A percentile compares a stretch with the other conserved stretches of the same genome.
Conservation (phyloP, 2,797 vertebrate genomes). For the Anguilla pacifica region DNA sequence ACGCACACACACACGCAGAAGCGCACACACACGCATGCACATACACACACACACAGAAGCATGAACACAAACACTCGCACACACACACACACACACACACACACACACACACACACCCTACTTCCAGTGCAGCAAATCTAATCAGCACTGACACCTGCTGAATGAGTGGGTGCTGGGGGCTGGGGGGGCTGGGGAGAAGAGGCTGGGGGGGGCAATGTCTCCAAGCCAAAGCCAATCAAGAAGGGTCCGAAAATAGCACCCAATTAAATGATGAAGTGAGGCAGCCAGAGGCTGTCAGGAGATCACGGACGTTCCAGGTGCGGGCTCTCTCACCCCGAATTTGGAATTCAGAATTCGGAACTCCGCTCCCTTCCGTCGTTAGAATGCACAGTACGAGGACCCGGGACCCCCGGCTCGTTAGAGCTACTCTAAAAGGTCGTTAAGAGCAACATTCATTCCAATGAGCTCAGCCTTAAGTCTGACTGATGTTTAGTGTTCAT, state of each 20-base stretch:
- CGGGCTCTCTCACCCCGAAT: neutral
- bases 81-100: neutral
- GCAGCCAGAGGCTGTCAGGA: neutral
- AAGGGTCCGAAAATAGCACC: neutral
- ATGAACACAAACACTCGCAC: too few relatives aligned
- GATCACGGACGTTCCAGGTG: neutral
- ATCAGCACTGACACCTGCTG: neutral
- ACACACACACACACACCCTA: neutral
- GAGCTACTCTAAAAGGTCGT: neutral
- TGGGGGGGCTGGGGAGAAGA: neutral
- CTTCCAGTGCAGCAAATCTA: neutral
- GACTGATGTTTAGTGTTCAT: too few relatives aligned
- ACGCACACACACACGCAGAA: too few relatives aligned
- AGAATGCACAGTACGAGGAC: neutral
- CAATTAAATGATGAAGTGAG: slow-evolving; percentile 10
- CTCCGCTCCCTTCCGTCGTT: neutral
- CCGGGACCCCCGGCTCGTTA: neutral
- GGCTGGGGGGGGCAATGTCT: neutral
- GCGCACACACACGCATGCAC: too few relatives aligned
- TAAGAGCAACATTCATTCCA: neutral
- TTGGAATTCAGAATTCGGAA: neutral
- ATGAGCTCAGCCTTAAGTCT: neutral
- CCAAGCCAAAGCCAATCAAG: neutral
- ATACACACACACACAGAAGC: too few relatives aligned
- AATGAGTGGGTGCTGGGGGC: neutral